Percentiles rank a stretch among this genome's conserved stretches.
Evolutionary conservation across 2,113 vertebrate species (phyloP).

Genomic region (Cryptomyrus ogoouensis): DNA sequence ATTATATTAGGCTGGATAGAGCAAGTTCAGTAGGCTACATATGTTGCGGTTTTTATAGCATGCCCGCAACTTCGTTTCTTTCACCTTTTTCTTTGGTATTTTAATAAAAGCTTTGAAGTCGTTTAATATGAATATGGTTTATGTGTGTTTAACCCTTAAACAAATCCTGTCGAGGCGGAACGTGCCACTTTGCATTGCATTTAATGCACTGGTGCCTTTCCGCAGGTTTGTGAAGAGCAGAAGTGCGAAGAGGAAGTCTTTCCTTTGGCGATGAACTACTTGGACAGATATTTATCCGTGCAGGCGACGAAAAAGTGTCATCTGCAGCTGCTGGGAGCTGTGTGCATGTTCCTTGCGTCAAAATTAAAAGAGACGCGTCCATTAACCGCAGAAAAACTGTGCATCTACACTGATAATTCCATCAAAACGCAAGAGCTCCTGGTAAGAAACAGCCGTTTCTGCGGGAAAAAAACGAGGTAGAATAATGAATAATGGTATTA

Average conservation of each 20-base stretch:
- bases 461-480: neutral
- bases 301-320: constrained; percentile 76
- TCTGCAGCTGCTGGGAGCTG: constrained; percentile 85
- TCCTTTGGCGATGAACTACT: constrained; percentile 90
- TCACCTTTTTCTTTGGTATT: neutral
- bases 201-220: neutral
- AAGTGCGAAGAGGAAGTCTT: constrained; percentile 88
- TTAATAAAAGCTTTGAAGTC: neutral
- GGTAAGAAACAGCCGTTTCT: constrained; percentile 64
- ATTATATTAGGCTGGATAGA: neutral
- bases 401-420: constrained; percentile 91
- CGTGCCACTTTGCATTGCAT: neutral
- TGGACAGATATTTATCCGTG: constrained; percentile 89
- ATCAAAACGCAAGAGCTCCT: constrained; percentile 83
- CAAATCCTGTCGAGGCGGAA: neutral
- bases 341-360: constrained; percentile 91
- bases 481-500: neutral
- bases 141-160: neutral
- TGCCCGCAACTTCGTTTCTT: neutral
- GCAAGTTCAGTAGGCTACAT: neutral
- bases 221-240: constrained; percentile 88
- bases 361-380: constrained; percentile 88
- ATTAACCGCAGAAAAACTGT: constrained; percentile 83
- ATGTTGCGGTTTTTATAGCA: neutral
- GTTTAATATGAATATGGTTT: neutral